phyloP scores from a whole-genome alignment of 2,113 vertebrate species.

The Urocitellus parryii region DNA sequence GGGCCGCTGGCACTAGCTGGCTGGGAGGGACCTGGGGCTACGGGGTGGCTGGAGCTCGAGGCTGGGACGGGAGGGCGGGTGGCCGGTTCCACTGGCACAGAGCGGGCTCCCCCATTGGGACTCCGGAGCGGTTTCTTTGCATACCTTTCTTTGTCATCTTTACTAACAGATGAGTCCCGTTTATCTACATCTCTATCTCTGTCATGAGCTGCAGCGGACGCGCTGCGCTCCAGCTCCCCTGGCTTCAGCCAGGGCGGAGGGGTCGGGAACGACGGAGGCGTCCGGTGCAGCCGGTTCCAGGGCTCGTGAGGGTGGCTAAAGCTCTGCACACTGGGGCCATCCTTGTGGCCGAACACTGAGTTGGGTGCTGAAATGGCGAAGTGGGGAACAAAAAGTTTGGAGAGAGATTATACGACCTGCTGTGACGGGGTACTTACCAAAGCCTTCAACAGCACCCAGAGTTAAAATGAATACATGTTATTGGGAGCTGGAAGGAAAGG shows the following conservation, averaged over 20 bases:
- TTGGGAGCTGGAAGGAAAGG: slow-evolving; percentile 92
- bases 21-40: background rate
- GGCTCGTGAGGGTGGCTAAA: slow-evolving; percentile 96
- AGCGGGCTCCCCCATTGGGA: slow-evolving; percentile 84
- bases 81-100: slow-evolving; percentile 61
- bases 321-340: slow-evolving; percentile 94
- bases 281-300: slow-evolving; percentile 99
- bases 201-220: slow-evolving; percentile 95
- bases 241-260: slow-evolving; percentile 99
- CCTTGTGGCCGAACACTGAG: slow-evolving; percentile 98
- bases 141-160: slow-evolving; percentile 99
- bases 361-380: slow-evolving; percentile 96
- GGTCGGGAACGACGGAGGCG: slow-evolving; percentile 98
- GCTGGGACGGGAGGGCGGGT: slow-evolving; percentile 78
- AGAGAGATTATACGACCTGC: slow-evolving; percentile 86
- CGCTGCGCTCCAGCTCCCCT: slow-evolving; percentile 95
- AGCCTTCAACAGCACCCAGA: slow-evolving; percentile 90
- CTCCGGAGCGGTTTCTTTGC: slow-evolving; percentile 87
- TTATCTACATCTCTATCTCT: slow-evolving; percentile 97
- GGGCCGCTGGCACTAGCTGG: background rate
- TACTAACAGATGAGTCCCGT: slow-evolving; percentile 93
- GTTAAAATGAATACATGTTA: slow-evolving; percentile 93
- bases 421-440: slow-evolving; percentile 90
- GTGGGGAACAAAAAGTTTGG: slow-evolving; percentile 91
- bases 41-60: slow-evolving; percentile 66